Percentiles rank a stretch among this genome's conserved stretches.
phyloP scores from a whole-genome alignment of 2,888 invertebrate genomes.

The Zygothrica quintamaculata region DNA sequence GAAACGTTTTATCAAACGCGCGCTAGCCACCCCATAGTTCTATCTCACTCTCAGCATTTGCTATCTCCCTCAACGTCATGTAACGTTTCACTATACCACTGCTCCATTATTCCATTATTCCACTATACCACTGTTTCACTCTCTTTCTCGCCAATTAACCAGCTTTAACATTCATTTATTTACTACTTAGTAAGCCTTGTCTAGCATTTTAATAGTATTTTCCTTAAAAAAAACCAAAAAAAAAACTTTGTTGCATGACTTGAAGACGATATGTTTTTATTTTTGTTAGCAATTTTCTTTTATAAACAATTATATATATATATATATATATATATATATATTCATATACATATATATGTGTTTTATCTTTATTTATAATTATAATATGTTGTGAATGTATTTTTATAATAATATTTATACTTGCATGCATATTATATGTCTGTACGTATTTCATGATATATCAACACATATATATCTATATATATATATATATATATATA shows the following conservation, averaged over 20 bases:
- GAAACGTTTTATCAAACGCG: constrained; percentile 20
- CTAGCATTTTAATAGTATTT: constrained; percentile 54
- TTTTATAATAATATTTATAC: constrained; percentile 47
- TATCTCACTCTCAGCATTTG: constrained; percentile 5
- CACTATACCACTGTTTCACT: too few relatives aligned
- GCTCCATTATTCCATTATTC: constrained; percentile 6
- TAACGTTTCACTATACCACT: constrained; percentile 5
- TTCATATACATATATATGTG: background rate
- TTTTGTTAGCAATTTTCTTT: constrained; percentile 51
- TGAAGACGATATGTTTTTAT: constrained; percentile 77
- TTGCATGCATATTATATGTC: constrained; percentile 39
- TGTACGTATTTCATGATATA: constrained; percentile 14
- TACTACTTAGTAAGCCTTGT: constrained; percentile 65
- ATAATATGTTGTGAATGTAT: constrained; percentile 37
- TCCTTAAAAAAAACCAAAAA: constrained; percentile 67
- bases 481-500: constrained; percentile 44
- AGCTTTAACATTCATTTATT: constrained; percentile 28
- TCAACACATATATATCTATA: constrained; percentile 41
- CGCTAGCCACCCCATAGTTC: constrained; percentile 9
- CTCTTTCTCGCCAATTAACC: too few relatives aligned
- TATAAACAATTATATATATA: too few relatives aligned
- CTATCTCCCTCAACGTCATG: constrained; percentile 6
- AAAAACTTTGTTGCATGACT: constrained; percentile 68
- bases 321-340: too few relatives aligned
- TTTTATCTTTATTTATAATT: constrained; percentile 34